phyloP scores from a whole-genome alignment of 1,140 invertebrate species.

The Lepidurus couesii region DNA sequence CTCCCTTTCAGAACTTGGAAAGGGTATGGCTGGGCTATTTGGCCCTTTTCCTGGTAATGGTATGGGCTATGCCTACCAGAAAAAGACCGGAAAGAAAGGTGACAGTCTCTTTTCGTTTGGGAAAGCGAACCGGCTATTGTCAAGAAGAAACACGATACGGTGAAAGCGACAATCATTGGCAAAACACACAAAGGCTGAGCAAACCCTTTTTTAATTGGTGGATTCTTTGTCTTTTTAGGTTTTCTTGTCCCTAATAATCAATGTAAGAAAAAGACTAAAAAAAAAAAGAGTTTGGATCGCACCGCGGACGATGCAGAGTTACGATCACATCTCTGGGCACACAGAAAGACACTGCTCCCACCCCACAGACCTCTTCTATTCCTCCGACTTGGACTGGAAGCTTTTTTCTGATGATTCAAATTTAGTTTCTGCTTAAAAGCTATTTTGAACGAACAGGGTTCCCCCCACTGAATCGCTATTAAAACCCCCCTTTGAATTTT shows the following conservation, averaged over 20 bases:
- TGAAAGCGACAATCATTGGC: conserved; percentile 14
- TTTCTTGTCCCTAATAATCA: too few relatives aligned
- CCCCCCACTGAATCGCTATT: too few relatives aligned
- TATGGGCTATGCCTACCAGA: too few relatives aligned
- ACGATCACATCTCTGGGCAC: not conserved
- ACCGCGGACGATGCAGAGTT: not conserved
- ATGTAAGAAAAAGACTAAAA: not conserved
- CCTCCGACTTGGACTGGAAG: not conserved
- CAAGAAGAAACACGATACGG: conserved; percentile 18
- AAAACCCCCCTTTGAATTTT: too few relatives aligned
- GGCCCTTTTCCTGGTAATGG: too few relatives aligned
- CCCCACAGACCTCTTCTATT: not conserved
- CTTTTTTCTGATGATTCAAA: not conserved
- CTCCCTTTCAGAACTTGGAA: too few relatives aligned
- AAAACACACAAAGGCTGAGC: conserved; percentile 18
- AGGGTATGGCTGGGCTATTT: too few relatives aligned
- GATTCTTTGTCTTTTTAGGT: not conserved
- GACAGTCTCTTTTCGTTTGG: conserved; percentile 5
- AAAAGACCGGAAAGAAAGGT: not conserved
- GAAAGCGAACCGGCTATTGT: conserved; percentile 1
- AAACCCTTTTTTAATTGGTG: conserved; percentile 15
- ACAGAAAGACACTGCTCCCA: not conserved
- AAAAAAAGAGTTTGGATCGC: not conserved
- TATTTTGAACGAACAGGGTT: too few relatives aligned
- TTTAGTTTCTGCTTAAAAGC: too few relatives aligned